These are phyloP conservation scores for Andrena bicolor DNA, from an alignment of 2,888 invertebrate species.

Conservation along the genomic window DNA sequence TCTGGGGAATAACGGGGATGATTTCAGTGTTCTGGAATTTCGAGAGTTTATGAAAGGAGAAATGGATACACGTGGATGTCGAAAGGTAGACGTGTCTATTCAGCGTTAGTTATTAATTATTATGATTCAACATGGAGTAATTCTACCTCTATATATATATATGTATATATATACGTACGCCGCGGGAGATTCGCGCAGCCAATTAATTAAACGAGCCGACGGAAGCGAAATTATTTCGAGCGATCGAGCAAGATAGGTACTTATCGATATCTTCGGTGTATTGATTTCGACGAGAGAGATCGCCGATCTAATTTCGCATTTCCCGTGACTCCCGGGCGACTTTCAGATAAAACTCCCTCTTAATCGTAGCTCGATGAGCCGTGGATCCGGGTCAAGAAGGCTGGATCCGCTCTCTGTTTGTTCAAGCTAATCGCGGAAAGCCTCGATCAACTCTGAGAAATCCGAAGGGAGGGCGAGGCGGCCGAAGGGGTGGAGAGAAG, in stretches of 20 bases:
- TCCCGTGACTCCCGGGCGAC: constrained; percentile 10
- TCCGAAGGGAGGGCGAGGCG: constrained; percentile 4
- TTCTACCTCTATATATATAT: too few species aligned
- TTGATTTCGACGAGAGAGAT: constrained; percentile 18
- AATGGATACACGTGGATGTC: too few species aligned
- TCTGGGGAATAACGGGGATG: too few species aligned
- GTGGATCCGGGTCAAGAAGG: constrained; percentile 63
- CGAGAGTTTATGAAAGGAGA: too few species aligned
- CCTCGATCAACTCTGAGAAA: constrained; percentile 48
- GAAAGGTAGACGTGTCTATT: background rate
- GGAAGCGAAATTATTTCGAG: background rate
- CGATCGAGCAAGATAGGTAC: constrained; percentile 1
- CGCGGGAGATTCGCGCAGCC: background rate
- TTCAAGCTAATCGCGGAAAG: constrained; percentile 54
- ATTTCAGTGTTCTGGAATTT: too few species aligned
- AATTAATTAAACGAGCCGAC: constrained; percentile 16
- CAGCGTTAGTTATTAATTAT: background rate
- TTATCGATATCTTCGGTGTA: constrained; percentile 30
- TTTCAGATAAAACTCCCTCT: constrained; percentile 48
- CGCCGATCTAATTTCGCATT: constrained; percentile 41
- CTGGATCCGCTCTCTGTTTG: constrained; percentile 52
- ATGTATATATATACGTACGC: too few species aligned
- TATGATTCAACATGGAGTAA: background rate
- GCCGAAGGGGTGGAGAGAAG: background rate
- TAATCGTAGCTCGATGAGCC: constrained; percentile 41